Evolutionary conservation across 2,797 vertebrate genomes (phyloP).

Genomic region (Acanthopagrus latus): DNA sequence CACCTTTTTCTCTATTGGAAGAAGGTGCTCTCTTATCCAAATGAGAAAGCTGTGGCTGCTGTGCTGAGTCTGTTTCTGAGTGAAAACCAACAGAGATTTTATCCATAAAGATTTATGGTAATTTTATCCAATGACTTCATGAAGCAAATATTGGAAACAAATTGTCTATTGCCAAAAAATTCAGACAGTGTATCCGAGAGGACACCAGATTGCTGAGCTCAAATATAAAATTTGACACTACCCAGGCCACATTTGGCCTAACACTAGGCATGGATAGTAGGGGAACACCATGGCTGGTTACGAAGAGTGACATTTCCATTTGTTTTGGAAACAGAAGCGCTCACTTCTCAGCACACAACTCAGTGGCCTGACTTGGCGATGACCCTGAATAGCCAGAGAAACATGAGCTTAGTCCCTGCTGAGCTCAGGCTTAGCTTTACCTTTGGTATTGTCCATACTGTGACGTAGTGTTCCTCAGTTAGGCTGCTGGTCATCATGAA

Average conservation of each 20-base stretch:
- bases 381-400: conserved; percentile 77
- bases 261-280: conserved; percentile 1
- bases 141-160: background rate
- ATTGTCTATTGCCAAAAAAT: background rate
- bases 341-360: conserved; percentile 56
- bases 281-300: conserved; percentile 29
- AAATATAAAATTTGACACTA: conserved; percentile 12
- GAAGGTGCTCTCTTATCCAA: background rate
- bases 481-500: conserved; percentile 28
- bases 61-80: background rate
- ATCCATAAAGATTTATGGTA: background rate
- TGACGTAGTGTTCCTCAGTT: conserved; percentile 38
- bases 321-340: conserved; percentile 58
- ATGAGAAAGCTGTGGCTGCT: conserved; percentile 1
- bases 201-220: background rate
- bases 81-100: background rate
- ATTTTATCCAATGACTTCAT: background rate
- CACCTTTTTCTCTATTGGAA: background rate
- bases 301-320: conserved; percentile 56
- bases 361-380: conserved; percentile 48
- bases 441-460: conserved; percentile 53
- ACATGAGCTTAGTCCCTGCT: conserved; percentile 71
- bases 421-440: conserved; percentile 66
- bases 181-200: background rate
- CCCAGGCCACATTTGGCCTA: background rate